Evolutionary conservation across 2,113 vertebrate species (phyloP), one percentile per base, ranked within the genome.

Genomic region (Seriola rivoliana): DNA sequence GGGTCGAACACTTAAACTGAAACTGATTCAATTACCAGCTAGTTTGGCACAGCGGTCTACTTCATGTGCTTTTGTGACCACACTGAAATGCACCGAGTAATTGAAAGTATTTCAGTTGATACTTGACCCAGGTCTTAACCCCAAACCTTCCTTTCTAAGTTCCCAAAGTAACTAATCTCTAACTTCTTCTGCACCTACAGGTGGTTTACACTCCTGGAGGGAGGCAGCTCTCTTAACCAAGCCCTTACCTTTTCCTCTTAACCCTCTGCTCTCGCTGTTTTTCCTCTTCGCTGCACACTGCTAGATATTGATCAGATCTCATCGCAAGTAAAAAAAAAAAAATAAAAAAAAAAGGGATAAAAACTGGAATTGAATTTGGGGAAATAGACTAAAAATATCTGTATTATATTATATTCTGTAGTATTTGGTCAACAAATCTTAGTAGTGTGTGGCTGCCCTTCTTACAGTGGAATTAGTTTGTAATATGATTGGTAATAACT

Each of bases 121-220:
- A 55, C 3, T 86, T 23, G n/a, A 81, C 55, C 40, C 17, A 4
- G 21, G 32, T 65, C 64, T 38, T 11, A 78, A 64, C 74, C 29
- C 77, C 54, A 23, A 40, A 2, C 67, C 60, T 50, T 65, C 76
- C 66, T 79, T 50, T n/a, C 25, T 29, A 25, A 58, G 11, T 16
- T 78, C 66, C 71, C 23, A 0, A 21, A 84, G 36, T 11, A 0
- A 89, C 81, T 78, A 75, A 82, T 29, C 42, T 64, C 65, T 71
- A 64, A 89, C 63, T 44, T 85, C 48, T 87, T 87, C 73, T 72
- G 78, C 66, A 23, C 78, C 77, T 29, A 75, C 82, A 89, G 88
- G 74, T 62, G 59, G 72, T 88, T 82, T 50, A 38, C 17, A 0
- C 59, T 82, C 71, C 84, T 75, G 74, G 68, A 50, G 32, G 66